phyloP scores from a whole-genome alignment of 2,797 vertebrate genomes.

The Rhinophrynus dorsalis region DNA sequence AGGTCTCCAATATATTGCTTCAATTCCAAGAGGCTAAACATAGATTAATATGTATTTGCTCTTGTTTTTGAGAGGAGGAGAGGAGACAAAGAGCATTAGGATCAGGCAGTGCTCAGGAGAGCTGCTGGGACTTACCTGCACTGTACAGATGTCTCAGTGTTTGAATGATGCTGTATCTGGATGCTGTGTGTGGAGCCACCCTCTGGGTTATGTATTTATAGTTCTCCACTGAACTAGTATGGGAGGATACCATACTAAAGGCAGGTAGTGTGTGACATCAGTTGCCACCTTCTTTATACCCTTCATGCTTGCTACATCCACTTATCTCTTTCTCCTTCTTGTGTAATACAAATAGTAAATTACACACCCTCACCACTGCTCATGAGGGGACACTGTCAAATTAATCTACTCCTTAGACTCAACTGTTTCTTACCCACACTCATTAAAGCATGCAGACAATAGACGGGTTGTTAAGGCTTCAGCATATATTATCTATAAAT shows the following conservation, averaged over 20 bases:
- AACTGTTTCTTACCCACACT: too few relatives aligned
- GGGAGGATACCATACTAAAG: not conserved
- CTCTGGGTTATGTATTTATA: conserved; percentile 13
- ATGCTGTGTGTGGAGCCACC: not conserved
- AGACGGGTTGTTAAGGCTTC: too few relatives aligned
- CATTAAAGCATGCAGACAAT: too few relatives aligned
- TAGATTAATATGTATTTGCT: too few relatives aligned
- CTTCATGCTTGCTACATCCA: not conserved
- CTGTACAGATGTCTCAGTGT: not conserved
- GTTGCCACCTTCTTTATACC: not conserved
- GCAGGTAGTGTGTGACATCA: not conserved
- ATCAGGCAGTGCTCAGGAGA: too few relatives aligned
- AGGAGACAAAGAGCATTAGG: too few relatives aligned
- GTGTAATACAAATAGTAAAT: not conserved
- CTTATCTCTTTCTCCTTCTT: not conserved
- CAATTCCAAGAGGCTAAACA: too few relatives aligned
- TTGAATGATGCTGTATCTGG: not conserved
- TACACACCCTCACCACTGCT: not conserved
- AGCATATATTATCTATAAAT: too few relatives aligned
- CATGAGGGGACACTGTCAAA: too few relatives aligned
- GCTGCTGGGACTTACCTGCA: conserved; percentile 31
- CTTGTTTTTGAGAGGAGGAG: too few relatives aligned
- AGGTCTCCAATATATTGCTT: too few relatives aligned
- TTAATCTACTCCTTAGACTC: too few relatives aligned
- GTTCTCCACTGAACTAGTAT: not conserved